Base-by-base conservation (phyloP, 2,797 vertebrate genomes). In the Manis crassicaudata region DNA sequence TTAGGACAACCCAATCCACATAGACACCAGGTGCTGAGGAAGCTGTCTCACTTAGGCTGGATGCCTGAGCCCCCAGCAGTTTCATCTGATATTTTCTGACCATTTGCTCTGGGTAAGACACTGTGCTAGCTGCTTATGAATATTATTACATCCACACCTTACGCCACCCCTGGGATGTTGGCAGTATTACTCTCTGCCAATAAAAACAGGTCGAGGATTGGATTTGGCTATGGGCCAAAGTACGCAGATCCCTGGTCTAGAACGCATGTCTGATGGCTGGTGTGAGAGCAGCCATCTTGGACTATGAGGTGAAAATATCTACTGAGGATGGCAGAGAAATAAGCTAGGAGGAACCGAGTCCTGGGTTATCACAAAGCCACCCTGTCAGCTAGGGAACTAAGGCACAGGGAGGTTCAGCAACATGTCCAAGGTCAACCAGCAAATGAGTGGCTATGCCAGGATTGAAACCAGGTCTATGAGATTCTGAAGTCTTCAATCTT, bases 321-420 rank as follows among this genome's bases (percentile, higher is more conserved):
- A 29, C 72, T 56, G 18, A 77, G 43, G 43, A 35, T 18, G 16
- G 20, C 77, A 88, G 72, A 90, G 52, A 85, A 93, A 75, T 3
- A 92, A 96, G 50, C 50, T 25, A 46, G 63, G 88, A 96, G 73
- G 63, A 54, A 5, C 40, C 58, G 37, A 37, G 37, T 63, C 17
- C 20, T 27, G 3, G 29, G 20, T 94, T 89, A 56, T 77, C n/a
- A 65, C 62, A 58, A 60, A 85, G 65, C 37, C 11, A 14, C 27
- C 27, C 67, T 23, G 20, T 46, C 50, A 85, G 40, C 58, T 46
- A 21, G 60, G n/a, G n/a, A 94, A 72, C 27, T 50, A 63, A 87
- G 58, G 40, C 11, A 3, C 67, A 79, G 43, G 85, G 73, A 85
- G 20, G 27, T 32, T 60, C 27, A 63, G 8, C 46, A 65, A 76